Evolutionary conservation across 2,113 vertebrate species (phyloP).

Genomic region (Nestor notabilis): DNA sequence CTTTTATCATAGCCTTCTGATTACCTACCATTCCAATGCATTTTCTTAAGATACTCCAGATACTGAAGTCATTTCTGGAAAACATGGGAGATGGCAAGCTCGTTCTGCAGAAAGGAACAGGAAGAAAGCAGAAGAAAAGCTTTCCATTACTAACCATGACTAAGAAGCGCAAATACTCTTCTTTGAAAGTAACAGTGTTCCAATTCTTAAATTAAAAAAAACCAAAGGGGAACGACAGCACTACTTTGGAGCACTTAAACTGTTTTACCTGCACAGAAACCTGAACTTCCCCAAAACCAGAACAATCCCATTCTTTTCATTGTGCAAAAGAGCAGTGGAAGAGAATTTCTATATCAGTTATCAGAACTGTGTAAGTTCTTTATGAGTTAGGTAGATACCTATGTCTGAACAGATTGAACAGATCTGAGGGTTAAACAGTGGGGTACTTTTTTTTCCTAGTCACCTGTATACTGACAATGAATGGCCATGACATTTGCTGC

Average conservation of each 20-base stretch:
- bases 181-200: not conserved
- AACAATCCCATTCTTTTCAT: not conserved
- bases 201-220: not conserved
- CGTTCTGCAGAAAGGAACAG: slow-evolving; percentile 75
- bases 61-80: slow-evolving; percentile 96
- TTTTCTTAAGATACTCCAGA: slow-evolving; percentile 98
- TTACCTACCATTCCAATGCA: slow-evolving; percentile 96
- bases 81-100: slow-evolving; percentile 94
- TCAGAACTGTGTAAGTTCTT: not conserved
- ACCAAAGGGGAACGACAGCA: fast-evolving
- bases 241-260: not conserved
- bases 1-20: not conserved
- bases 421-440: not conserved
- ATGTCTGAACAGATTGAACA: not conserved
- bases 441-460: not conserved
- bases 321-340: not conserved
- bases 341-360: not conserved
- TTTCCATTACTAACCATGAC: not conserved
- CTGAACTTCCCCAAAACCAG: not conserved
- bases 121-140: not conserved
- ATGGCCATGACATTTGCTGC: not conserved
- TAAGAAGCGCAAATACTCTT: not conserved
- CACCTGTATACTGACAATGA: not conserved
- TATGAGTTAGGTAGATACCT: not conserved
- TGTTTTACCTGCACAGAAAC: not conserved